Base-by-base conservation (phyloP, 1,140 invertebrate genomes). In the Papilio dardanus region DNA sequence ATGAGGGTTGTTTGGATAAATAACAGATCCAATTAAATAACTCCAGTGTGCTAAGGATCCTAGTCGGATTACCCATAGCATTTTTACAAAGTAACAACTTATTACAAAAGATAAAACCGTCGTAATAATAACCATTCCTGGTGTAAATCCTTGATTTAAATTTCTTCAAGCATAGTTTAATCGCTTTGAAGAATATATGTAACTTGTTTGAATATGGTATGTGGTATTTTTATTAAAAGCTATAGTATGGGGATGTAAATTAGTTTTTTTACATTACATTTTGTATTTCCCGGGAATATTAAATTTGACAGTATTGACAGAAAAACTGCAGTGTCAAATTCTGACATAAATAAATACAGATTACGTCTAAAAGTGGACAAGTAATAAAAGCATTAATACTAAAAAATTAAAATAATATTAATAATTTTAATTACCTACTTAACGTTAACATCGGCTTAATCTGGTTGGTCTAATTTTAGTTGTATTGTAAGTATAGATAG, bases 11-110 rank as follows among this genome's bases (percentile, higher is more conserved):
- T 75, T 54, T 37, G 81, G 80, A 21, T 78, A 87, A 21, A 85
- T 14, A 37, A 74, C 40, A 16, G 74, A 71, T 50, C 83, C 81
- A 66, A 87, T 75, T 6, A 87, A 65, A 37, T 80, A 85, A 62
- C 85, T 87, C 85, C 85, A 87, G 37, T 87, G 84, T 28, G 80
- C 81, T 65, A 87, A 71, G 35, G 82, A 79, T 12, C 79, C 82
- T 24, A 85, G 76, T 16, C 80, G 81, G 31, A 85, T 37, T 8
- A 83, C n/a, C 85, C 85, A 86, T 16, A 85, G 21, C 6, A 81
- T 12, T 74, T 83, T 83, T 1, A 81, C 71, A 65, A 79, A 28
- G 3, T 79, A 2, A n/a, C 79, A 77, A 68, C 76, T 69, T 31
- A 74, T 66, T 2, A 78, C 21, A 16, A 80, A 8, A 4, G 83